Percentiles rank a stretch among this genome's conserved stretches.
phyloP scores from a whole-genome alignment of 2,113 vertebrate species.

The Protobothrops flavoviridis region DNA sequence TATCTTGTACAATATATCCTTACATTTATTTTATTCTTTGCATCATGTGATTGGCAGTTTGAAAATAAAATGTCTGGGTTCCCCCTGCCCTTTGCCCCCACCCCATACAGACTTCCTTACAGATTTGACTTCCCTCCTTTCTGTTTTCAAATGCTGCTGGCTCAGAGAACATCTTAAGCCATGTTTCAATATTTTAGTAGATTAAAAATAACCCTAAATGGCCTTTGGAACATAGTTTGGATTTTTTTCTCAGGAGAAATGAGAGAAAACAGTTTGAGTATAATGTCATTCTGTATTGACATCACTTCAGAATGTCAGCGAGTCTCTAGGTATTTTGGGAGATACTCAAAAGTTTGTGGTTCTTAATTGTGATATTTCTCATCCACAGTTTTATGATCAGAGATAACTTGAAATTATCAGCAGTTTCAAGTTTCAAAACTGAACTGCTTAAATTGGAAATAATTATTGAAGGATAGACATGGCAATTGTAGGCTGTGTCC shows the following conservation, averaged over 20 bases:
- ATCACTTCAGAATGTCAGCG: neutral
- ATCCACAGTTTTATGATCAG: neutral
- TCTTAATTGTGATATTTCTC: neutral
- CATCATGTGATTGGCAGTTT: neutral
- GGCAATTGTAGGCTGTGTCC: neutral
- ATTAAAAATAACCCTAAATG: slow-evolving; percentile 14
- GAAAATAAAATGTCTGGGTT: neutral
- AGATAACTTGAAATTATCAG: neutral
- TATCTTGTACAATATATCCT: neutral
- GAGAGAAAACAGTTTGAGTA: neutral
- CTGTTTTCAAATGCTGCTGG: neutral
- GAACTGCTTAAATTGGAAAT: neutral
- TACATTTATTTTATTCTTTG: neutral
- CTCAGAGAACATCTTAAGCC: neutral
- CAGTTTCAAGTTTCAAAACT: neutral
- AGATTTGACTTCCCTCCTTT: neutral
- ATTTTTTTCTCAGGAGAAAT: slow-evolving; percentile 45
- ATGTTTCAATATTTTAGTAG: slow-evolving; percentile 35
- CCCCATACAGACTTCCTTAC: neutral
- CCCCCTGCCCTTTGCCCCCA: neutral
- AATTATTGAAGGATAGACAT: neutral
- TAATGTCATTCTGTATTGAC: neutral
- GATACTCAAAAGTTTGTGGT: neutral
- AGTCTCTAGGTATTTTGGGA: neutral
- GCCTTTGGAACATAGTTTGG: slow-evolving; percentile 28